Conservation (phyloP, 2,797 vertebrate species). For the Scarus forsteni region DNA sequence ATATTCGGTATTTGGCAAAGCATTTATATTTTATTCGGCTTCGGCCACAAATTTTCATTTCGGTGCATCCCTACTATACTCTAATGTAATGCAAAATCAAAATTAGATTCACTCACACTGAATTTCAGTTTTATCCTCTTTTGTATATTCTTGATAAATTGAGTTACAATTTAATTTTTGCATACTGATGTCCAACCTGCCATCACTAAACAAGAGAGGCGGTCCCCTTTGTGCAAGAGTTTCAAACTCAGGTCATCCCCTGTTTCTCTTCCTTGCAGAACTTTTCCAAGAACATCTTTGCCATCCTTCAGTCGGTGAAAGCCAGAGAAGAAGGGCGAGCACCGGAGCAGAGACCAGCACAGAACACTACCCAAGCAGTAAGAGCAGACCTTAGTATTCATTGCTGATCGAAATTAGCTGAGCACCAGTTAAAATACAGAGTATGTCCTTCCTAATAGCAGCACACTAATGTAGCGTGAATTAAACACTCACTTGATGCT, state of each 20-base stretch:
- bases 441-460: neutral
- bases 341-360: slow-evolving; percentile 94
- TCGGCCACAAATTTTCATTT: too few species aligned
- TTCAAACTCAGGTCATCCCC: neutral
- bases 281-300: slow-evolving; percentile 99
- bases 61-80: too few species aligned
- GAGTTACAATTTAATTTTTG: too few species aligned
- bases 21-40: too few species aligned
- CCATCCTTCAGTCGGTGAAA: slow-evolving; percentile 98
- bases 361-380: slow-evolving; percentile 93
- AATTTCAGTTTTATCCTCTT: too few species aligned
- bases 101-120: too few species aligned
- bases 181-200: too few species aligned
- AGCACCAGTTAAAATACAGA: neutral
- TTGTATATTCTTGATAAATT: too few species aligned
- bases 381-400: slow-evolving; percentile 43
- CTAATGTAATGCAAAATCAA: too few species aligned
- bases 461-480: neutral
- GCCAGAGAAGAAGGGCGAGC: slow-evolving; percentile 97
- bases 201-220: too few species aligned
- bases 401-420: neutral
- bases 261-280: slow-evolving; percentile 84
- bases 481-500: neutral
- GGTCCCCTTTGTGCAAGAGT: too few species aligned
- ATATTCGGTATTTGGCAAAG: too few species aligned